A percentile compares a stretch with the other conserved stretches of the same genome.
phyloP scores from a whole-genome alignment of 1,140 invertebrate species.

The Steinernema feltiae region DNA sequence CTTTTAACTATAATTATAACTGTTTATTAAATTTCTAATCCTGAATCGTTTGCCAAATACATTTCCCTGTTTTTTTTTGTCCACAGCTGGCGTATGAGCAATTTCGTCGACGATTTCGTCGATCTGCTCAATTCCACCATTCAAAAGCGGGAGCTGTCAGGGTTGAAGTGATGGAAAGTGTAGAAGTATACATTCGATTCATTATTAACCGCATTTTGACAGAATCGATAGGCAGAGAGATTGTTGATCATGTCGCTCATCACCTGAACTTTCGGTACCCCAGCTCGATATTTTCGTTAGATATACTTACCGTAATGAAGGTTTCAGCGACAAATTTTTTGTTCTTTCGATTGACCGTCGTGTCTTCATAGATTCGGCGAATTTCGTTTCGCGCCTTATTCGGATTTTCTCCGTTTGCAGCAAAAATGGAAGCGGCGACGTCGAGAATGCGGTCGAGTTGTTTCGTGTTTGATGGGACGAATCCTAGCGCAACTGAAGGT shows the following conservation, averaged over 20 bases:
- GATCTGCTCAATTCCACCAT: no score
- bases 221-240: not conserved
- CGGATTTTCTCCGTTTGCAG: not conserved
- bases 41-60: no score
- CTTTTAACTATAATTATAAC: no score
- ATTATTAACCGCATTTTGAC: not conserved
- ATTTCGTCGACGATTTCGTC: no score
- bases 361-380: not conserved
- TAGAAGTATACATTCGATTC: not conserved
- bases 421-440: not conserved
- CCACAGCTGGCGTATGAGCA: no score
- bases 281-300: not conserved
- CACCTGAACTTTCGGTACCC: not conserved
- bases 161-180: slow-evolving; percentile 2
- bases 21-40: no score
- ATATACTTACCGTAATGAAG: not conserved
- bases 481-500: slow-evolving; percentile 20
- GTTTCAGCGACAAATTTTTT: not conserved
- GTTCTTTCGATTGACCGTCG: not conserved
- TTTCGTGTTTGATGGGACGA: not conserved
- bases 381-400: not conserved
- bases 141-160: not conserved
- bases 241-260: slow-evolving; percentile 14
- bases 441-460: not conserved
- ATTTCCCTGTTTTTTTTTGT: no score